Percentiles rank a stretch among this genome's conserved stretches.
Conservation (phyloP, 2,797 vertebrate species). For the Aldrovandia affinis region DNA sequence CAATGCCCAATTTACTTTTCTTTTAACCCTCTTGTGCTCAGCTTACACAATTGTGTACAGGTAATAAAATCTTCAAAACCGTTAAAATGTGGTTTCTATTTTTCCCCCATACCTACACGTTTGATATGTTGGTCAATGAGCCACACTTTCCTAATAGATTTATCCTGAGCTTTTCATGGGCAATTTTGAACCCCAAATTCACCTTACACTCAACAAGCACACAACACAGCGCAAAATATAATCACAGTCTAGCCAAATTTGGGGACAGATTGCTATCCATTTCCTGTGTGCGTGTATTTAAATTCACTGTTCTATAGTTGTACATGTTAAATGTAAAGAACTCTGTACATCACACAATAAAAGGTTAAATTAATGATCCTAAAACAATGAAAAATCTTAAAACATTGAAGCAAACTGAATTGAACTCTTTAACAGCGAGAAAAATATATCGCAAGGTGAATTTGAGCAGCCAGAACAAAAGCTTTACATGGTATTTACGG, state of each 20-base stretch:
- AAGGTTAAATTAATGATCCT: not conserved
- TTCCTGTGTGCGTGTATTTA: not conserved
- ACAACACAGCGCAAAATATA: no score
- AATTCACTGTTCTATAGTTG: not conserved
- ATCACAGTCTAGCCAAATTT: no score
- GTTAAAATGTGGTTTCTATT: not conserved
- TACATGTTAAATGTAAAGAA: not conserved
- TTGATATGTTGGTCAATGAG: not conserved
- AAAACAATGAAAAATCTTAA: not conserved
- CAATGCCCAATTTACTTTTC: conserved; percentile 40
- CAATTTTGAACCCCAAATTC: not conserved
- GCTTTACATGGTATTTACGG: no score
- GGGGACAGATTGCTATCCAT: not conserved
- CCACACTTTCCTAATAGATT: not conserved
- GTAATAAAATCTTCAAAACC: conserved; percentile 4
- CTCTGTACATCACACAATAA: not conserved
- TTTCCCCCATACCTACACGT: not conserved
- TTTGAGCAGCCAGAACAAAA: conserved; percentile 51
- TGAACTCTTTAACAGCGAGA: not conserved
- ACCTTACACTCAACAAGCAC: not conserved
- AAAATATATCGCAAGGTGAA: conserved; percentile 13
- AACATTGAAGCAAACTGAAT: not conserved
- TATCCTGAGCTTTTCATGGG: not conserved
- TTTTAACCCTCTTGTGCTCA: not conserved
- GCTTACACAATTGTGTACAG: not conserved